Evolutionary conservation across 2,888 invertebrate genomes (phyloP), one percentile per base, ranked within the genome.

Genomic region (Drosophila demipolita): DNA sequence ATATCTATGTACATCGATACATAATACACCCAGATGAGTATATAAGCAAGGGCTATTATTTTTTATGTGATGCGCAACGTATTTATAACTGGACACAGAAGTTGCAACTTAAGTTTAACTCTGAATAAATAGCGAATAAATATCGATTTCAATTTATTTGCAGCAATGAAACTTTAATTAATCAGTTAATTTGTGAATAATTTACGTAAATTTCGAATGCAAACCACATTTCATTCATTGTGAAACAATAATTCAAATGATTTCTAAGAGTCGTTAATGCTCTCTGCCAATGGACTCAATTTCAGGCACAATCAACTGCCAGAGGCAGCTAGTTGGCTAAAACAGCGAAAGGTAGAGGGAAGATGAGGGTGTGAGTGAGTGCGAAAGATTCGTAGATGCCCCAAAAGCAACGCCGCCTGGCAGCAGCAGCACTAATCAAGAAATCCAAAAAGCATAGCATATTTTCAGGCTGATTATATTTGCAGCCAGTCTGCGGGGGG

Each of bases 401-500:
- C 49, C 23, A 50, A 57, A 36, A 36, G 17, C 53, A 53, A 71
- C 59, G 29, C 65, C 62, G 26, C 65, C 65, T 36, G 36, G 60
- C 54, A 42, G 36, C 67, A 40, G 73, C 67, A 40, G 73, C 74
- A 80, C 84, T 87, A 87, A 89, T 87, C 89, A 89, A 89, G 84
- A 78, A 82, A 86, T 79, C 87, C 84, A 79, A 80, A 83, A 76
- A 63, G 76, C 83, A 76, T 75, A 78, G 81, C 81, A 79, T 83
- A 81, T 89, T 87, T 83, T 62, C 76, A 66, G 83, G 61, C 84
- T 78, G 87, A 84, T 89, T 87, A 87, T 86, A 80, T 80, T 81
- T 83, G 75, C 77, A 65, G 77, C 60, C 50, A 54, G 54, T 11
- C 8, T 15, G 8, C 17, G 32, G 38, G 48, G 32, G 2, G 23